Base-by-base conservation (phyloP, 53 echinoderm and acorn worm species). In the Mesocentrotus franciscanus region DNA sequence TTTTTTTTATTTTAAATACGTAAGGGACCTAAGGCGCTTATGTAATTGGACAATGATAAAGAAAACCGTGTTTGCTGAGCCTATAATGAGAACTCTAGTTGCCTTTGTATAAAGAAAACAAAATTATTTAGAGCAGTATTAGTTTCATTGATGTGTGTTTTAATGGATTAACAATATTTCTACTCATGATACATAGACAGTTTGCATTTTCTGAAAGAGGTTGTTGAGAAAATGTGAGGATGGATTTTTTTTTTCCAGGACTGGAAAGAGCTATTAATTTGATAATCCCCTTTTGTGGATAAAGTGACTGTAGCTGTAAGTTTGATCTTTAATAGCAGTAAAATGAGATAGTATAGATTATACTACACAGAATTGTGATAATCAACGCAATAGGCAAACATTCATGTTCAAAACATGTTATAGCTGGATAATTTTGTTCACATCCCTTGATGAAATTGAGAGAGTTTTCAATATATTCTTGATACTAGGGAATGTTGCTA, bases 51-150 rank as follows among this genome's bases (percentile, higher is more conserved):
- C 58, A 57, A 76, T 12, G 56, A 87, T 87, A 27, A 87, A 11
- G 87, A 58, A 58, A 87, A 29, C 59, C 10, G 8, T 81, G 26
- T 89, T 91, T 91, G 64, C 91, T 91, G 32, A 91, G 66, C 61
- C 91, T 87, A 87, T 87, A 33, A 58, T 56, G 58, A 89, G 60
- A 91, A 64, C 91, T 91, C 66, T 91, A 61, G 91, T 91, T 91
- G 91, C 91, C 91, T 91, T 91, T 91, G 91, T 91, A 91, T 91
- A 91, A 91, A 91, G 66, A 61, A 91, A 91, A 91, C 9, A 84
- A 42, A 56, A 87, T 90, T 91, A 91, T 91, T 91, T 91, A 91
- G 91, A n/a, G 61, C 91, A 91, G 91, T 91, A 91, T 91, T 91
- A 91, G 91, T 66, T 39, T 11, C 12, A 85, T 20, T 85, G 56